Conservation (phyloP, 1,140 invertebrate species). For the Elysia chlorotica region DNA sequence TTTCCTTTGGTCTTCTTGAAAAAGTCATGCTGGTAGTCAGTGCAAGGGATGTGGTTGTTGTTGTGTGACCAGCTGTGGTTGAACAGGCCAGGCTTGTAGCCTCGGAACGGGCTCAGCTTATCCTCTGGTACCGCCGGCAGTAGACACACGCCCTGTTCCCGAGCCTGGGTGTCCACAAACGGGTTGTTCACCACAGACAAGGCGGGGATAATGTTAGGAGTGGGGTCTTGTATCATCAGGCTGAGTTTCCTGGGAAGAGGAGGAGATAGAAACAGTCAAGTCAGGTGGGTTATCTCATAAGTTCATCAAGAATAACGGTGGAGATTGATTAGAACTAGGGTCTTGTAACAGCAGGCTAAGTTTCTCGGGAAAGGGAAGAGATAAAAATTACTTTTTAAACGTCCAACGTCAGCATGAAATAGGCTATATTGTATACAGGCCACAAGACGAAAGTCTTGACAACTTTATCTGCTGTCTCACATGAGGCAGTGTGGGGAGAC, state of each 20-base stretch:
- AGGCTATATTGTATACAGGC: no score
- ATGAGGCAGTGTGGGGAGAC: no score
- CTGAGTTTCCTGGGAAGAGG: neutral
- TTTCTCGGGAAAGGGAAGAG: no score
- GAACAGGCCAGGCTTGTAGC: conserved; percentile 57
- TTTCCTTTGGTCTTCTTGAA: conserved; percentile 45
- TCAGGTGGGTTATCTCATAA: no score
- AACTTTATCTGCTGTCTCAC: no score
- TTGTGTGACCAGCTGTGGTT: conserved; percentile 44
- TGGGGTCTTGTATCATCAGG: neutral
- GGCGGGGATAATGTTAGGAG: conserved; percentile 48
- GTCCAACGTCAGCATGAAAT: no score
- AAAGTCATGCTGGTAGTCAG: conserved; percentile 53
- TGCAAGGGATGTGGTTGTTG: conserved; percentile 54
- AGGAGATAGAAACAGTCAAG: no score
- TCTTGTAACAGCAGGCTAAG: no score
- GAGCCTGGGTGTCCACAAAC: conserved; percentile 46
- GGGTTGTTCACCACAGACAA: conserved; percentile 55
- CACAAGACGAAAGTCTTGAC: no score
- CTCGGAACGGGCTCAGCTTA: conserved; percentile 35
- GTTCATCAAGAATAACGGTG: no score
- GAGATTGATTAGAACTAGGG: no score
- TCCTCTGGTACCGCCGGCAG: conserved; percentile 37
- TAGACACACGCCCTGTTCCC: conserved; percentile 32
- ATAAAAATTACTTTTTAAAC: no score